Evolutionary conservation across 1,140 invertebrate genomes (phyloP).

Genomic region (Steinernema feltiae): DNA sequence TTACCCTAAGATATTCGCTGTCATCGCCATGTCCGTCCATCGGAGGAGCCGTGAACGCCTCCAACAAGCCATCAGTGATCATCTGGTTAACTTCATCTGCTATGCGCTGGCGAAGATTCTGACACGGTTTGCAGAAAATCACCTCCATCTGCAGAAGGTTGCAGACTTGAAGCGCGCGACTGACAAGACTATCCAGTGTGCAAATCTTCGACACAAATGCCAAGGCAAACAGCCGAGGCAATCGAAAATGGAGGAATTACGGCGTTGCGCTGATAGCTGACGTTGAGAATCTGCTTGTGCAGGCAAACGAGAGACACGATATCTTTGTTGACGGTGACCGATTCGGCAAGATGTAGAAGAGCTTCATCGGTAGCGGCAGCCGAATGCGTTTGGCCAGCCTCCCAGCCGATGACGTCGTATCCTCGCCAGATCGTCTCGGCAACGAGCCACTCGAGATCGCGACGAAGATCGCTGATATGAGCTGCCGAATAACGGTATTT

Average conservation of each 20-base stretch:
- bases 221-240: neutral
- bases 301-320: neutral
- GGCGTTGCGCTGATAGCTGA: neutral
- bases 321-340: neutral
- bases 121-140: constrained; percentile 31
- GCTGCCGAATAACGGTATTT: constrained; percentile 4
- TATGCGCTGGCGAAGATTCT: constrained; percentile 21
- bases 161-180: constrained; percentile 19
- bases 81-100: constrained; percentile 19
- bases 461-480: neutral
- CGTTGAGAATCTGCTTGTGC: neutral
- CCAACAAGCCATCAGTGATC: neutral
- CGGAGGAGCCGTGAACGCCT: neutral
- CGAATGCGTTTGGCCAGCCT: neutral
- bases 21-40: neutral
- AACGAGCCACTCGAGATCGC: neutral
- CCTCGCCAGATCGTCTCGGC: neutral
- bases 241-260: neutral
- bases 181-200: neutral
- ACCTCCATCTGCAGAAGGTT: constrained; percentile 35
- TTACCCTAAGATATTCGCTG: neutral
- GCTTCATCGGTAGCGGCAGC: neutral
- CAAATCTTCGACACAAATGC: neutral
- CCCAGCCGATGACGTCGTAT: constrained; percentile 7
- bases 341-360: neutral